These are phyloP conservation scores for Drosophila arizonae DNA, from an alignment of 1,140 invertebrate species.

Conservation along the genomic window DNA sequence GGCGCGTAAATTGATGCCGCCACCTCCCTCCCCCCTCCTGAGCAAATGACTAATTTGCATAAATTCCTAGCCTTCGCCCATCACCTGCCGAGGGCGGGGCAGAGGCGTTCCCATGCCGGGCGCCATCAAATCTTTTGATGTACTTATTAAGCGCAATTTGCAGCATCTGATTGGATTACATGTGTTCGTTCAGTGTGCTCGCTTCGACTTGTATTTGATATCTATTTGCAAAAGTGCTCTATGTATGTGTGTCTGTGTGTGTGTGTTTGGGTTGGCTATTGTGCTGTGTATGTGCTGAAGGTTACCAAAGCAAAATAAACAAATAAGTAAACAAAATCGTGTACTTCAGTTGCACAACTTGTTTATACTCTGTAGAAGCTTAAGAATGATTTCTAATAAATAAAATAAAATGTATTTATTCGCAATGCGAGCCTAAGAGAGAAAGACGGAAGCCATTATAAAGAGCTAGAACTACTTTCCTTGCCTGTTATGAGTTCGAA, in stretches of 20 bases:
- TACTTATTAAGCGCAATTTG: conserved; percentile 59
- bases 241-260: conserved; percentile 26
- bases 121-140: conserved; percentile 62
- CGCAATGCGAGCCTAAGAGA: too few relatives aligned
- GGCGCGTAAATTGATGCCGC: conserved; percentile 51
- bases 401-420: too few relatives aligned
- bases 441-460: too few relatives aligned
- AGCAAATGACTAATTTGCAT: conserved; percentile 55
- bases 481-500: too few relatives aligned
- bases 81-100: conserved; percentile 37
- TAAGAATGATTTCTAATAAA: too few relatives aligned
- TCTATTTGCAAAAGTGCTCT: conserved; percentile 60
- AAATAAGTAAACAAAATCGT: neutral
- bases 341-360: neutral
- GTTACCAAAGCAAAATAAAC: conserved; percentile 15
- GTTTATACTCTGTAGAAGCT: neutral
- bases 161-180: conserved; percentile 70
- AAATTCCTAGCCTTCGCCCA: conserved; percentile 47
- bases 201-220: conserved; percentile 17
- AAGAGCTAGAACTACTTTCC: too few relatives aligned
- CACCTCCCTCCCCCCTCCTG: too few relatives aligned
- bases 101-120: conserved; percentile 1
- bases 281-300: neutral
- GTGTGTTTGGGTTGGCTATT: conserved; percentile 3
- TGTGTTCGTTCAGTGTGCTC: conserved; percentile 19